Conservation (phyloP, 1,140 invertebrate species). For the Drosophila baimaii region DNA sequence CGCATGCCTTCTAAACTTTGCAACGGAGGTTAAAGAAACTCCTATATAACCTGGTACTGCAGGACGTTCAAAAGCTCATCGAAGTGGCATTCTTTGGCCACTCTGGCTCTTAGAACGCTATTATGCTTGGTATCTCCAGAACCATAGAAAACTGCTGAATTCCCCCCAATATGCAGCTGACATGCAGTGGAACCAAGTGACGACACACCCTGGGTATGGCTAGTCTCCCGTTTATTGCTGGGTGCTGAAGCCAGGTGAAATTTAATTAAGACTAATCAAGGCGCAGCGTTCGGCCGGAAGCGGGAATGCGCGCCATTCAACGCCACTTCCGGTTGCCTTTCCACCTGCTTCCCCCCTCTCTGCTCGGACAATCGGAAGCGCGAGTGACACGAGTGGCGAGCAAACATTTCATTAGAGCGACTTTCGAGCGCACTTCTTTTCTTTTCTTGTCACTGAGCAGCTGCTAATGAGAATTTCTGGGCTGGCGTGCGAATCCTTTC, state of each 20-base stretch:
- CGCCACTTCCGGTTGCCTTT: conserved; percentile 47
- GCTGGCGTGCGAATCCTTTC: conserved; percentile 72
- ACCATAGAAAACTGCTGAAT: no score
- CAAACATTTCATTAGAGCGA: conserved; percentile 83
- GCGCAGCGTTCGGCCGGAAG: conserved; percentile 56
- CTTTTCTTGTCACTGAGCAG: conserved; percentile 48
- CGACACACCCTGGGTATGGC: background rate
- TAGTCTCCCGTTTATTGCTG: conserved; percentile 1
- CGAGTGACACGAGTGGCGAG: conserved; percentile 80
- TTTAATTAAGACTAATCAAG: conserved; percentile 81
- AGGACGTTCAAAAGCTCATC: no score
- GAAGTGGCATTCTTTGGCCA: no score
- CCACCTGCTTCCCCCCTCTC: background rate
- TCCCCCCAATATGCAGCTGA: background rate
- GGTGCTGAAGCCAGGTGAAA: conserved; percentile 48
- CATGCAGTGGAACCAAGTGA: background rate
- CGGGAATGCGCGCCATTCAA: conserved; percentile 55
- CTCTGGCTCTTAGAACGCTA: no score
- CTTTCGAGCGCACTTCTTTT: conserved; percentile 66
- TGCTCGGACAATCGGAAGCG: conserved; percentile 62
- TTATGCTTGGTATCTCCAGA: no score
- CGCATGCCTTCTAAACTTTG: no score
- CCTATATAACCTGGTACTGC: no score
- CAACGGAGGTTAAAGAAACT: no score
- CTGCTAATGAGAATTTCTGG: conserved; percentile 81